Evolutionary conservation across 2,113 vertebrate species (phyloP).

Genomic region (Chionodraco myersi): DNA sequence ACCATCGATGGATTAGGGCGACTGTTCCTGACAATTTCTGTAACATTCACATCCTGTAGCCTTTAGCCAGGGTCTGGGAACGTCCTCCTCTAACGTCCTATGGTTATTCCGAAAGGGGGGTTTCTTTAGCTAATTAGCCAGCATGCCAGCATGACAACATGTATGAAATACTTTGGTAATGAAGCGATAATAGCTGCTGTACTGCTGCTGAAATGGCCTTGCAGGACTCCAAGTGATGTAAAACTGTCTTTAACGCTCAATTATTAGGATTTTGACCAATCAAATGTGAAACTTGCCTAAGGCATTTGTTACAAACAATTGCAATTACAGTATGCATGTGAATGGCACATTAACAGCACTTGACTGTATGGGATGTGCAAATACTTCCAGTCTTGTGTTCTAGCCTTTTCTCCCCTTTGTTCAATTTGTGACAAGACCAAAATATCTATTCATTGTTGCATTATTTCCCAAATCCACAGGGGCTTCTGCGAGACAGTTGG

Average conservation of each 20-base stretch:
- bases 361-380: not conserved
- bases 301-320: not conserved
- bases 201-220: too few species aligned
- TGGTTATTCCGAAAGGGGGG: not conserved
- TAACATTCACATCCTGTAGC: not conserved
- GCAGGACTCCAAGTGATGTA: too few species aligned
- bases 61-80: not conserved
- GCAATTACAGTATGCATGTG: not conserved
- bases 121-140: not conserved
- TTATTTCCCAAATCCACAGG: constrained; percentile 37
- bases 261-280: too few species aligned
- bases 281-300: too few species aligned
- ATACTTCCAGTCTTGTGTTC: not conserved
- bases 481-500: constrained; percentile 25
- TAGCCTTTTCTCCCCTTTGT: not conserved
- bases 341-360: not conserved
- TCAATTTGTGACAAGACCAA: constrained; percentile 21
- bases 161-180: not conserved
- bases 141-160: not conserved
- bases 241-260: too few species aligned
- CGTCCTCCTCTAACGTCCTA: not conserved
- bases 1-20: too few species aligned
- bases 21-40: not conserved
- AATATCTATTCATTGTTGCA: constrained; percentile 25
- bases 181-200: not conserved